These are phyloP conservation scores for Heterochromis multidens DNA, from an alignment of 2,113 vertebrate species.

Conservation along the genomic window DNA sequence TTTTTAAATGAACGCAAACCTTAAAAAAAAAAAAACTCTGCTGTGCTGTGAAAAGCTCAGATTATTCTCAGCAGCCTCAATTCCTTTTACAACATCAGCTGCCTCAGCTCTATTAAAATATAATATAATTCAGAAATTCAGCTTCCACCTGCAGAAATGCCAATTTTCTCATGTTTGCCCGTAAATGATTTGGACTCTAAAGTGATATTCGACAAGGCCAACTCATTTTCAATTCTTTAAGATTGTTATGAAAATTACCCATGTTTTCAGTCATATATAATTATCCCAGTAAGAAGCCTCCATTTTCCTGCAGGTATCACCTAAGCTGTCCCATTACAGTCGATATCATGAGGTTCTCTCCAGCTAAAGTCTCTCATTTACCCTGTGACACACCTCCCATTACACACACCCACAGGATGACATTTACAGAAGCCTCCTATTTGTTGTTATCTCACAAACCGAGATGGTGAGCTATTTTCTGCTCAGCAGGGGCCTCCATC, in stretches of 20 bases:
- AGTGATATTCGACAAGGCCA: not conserved
- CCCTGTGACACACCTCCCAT: conserved; percentile 16
- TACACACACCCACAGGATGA: conserved; percentile 24
- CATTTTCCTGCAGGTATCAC: conserved; percentile 5
- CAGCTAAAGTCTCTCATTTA: conserved; percentile 29
- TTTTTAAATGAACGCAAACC: not conserved
- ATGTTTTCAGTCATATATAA: conserved; percentile 9
- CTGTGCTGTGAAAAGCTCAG: not conserved
- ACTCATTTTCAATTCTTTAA: not conserved
- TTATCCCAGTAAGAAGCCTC: conserved; percentile 17
- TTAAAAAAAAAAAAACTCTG: not conserved
- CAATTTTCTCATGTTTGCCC: not conserved
- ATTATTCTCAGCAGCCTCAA: not conserved
- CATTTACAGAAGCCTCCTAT: conserved; percentile 42
- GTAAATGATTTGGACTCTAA: not conserved
- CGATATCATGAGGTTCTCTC: not conserved
- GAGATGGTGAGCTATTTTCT: conserved; percentile 37
- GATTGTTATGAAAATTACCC: not conserved
- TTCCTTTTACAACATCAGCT: not conserved
- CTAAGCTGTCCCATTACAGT: conserved; percentile 25
- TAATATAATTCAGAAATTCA: not conserved
- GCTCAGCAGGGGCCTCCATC: conserved; percentile 21
- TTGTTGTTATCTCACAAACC: conserved; percentile 21
- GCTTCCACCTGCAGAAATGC: not conserved
- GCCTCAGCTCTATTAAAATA: not conserved